Evolutionary conservation across 2,113 vertebrate species (phyloP).

Genomic region (Apteryx owenii): DNA sequence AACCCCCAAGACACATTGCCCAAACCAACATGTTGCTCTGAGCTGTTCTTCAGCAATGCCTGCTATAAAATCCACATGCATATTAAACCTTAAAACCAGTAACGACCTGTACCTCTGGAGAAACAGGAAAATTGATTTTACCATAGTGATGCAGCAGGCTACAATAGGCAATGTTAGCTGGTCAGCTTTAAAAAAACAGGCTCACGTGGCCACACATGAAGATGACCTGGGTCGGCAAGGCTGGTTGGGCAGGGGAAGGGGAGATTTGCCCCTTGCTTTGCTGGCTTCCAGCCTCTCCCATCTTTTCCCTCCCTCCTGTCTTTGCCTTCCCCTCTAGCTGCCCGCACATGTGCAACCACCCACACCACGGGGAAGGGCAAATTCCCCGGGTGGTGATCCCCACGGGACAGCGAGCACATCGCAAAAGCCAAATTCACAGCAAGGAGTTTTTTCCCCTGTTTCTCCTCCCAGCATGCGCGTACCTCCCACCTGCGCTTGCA

Average conservation of each 20-base stretch:
- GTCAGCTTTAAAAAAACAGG: background rate
- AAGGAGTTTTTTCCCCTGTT: background rate
- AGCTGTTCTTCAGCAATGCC: background rate
- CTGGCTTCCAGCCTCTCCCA: background rate
- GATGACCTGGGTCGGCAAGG: rapidly evolving
- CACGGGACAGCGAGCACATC: rapidly evolving
- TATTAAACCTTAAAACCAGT: background rate
- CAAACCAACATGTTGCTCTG: background rate
- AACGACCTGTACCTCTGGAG: slow-evolving; percentile 31
- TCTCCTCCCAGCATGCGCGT: rapidly evolving
- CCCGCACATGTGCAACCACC: too few species aligned
- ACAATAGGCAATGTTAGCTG: background rate
- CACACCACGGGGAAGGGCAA: background rate
- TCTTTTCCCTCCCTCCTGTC: background rate
- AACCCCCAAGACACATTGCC: rapidly evolving
- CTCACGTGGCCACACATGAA: background rate
- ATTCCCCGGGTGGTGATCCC: rapidly evolving
- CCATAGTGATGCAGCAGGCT: background rate
- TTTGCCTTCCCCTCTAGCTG: background rate
- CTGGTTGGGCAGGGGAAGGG: background rate
- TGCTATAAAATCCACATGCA: background rate
- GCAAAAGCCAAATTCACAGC: background rate
- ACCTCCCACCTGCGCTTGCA: background rate
- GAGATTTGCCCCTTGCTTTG: background rate
- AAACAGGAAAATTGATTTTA: background rate